Conservation (phyloP, 2,113 vertebrate genomes). For the Anguilla rostrata region DNA sequence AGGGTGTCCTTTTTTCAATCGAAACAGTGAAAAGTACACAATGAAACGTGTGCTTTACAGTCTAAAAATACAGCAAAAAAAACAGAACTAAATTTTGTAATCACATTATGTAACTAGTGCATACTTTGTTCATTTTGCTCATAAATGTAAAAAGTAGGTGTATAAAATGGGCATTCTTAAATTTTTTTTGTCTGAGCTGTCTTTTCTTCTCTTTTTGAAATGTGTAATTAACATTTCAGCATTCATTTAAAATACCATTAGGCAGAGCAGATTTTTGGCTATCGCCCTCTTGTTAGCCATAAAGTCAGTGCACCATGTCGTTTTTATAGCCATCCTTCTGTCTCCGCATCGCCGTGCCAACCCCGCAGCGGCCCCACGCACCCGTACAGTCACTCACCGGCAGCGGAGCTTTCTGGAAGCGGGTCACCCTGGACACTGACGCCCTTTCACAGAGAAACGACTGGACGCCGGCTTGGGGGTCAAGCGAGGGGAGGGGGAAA, state of each 20-base stretch:
- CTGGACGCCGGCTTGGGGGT: constrained; percentile 29
- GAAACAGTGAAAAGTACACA: not conserved
- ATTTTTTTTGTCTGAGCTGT: no score
- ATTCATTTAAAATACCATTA: no score
- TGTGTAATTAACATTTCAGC: no score
- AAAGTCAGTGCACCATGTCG: not conserved
- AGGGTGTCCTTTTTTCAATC: not conserved
- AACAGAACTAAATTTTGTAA: no score
- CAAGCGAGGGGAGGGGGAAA: constrained; percentile 13
- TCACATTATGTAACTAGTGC: no score
- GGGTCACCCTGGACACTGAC: constrained; percentile 34
- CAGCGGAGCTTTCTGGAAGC: constrained; percentile 32
- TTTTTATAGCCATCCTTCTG: not conserved
- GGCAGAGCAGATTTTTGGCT: not conserved
- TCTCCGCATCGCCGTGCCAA: not conserved
- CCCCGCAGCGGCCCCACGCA: not conserved
- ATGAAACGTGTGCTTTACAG: not conserved
- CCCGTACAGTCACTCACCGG: constrained; percentile 29
- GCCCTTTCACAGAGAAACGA: constrained; percentile 48
- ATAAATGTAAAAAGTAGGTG: no score
- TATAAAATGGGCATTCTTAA: no score
- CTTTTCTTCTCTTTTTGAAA: no score
- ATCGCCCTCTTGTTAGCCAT: not conserved
- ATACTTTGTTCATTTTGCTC: no score
- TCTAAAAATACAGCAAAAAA: not conserved